Evolutionary conservation across 1,140 invertebrate genomes (phyloP), one percentile per base, ranked within the genome.

Genomic region (Phymorhynchus buccinoides): DNA sequence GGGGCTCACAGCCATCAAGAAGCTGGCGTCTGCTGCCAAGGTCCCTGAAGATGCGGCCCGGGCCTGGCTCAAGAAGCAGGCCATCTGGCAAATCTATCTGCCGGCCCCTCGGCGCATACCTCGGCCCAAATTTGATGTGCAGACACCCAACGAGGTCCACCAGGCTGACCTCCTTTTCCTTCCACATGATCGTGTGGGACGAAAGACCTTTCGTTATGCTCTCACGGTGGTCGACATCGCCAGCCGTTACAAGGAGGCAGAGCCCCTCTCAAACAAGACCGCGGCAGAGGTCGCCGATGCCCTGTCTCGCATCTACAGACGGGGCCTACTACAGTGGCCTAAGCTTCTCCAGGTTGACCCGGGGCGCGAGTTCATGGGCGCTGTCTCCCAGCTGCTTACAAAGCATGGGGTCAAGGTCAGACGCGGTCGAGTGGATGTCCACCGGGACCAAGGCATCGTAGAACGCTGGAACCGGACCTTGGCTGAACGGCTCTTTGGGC

Each of bases 151-250:
- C 42, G 84, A 75, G 68, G 87, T 88, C 1, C 85, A 89, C 71
- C 87, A 89, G 48, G 87, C 83, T n/a, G 85, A 88, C 78, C 71
- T 87, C 22, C 44, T 48, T 18, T 88, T 86, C 78, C 42, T 89
- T 12, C 88, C 86, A 32, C 88, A 87, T 56, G 87, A 89, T 42
- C 30, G 16, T 16, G 73, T 86, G 3, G 66, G 83, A 30, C n/a
- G 62, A 0, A 32, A 80, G 12, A 88, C 81, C 39, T 87, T 84
- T 52, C 86, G 80, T 48, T 88, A 87, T 82, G 83, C 80, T 14
- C 68, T 87, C 68, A 87, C 85, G 16, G 56, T 86, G 0, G 86
- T 87, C 62, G 88, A 88, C 83, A 39, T 87, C 22, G 86, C 85
- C 48, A 62, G 39, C 32, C 71, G 88, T 1, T 87, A 48, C 71